Evolutionary conservation across 2,888 invertebrate genomes (phyloP).

Genomic region (Rhyacophila evoluta): DNA sequence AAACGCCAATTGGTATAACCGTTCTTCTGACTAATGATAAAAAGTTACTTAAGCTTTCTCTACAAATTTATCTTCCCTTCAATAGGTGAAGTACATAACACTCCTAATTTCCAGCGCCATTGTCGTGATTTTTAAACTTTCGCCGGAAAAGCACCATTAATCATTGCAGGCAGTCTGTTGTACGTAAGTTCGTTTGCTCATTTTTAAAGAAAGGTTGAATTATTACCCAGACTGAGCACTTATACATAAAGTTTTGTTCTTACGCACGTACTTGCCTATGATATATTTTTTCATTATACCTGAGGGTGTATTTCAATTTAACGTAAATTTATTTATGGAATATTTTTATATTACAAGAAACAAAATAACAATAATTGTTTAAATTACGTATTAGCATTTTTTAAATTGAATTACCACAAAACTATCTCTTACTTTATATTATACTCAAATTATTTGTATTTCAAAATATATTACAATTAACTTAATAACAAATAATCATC

Average conservation of each 20-base stretch:
- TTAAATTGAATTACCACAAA: too few relatives aligned
- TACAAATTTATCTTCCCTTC: constrained; percentile 39
- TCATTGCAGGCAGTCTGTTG: constrained; percentile 45
- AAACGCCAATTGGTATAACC: constrained; percentile 31
- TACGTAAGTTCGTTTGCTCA: constrained; percentile 30
- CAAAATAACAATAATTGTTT: too few relatives aligned
- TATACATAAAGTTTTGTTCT: constrained; percentile 27
- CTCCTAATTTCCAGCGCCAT: constrained; percentile 40
- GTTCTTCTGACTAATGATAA: constrained; percentile 39
- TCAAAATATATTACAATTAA: too few relatives aligned
- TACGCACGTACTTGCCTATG: neutral
- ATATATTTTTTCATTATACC: neutral
- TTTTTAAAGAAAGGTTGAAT: constrained; percentile 42
- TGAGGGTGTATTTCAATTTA: constrained; percentile 12
- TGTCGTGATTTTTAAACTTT: constrained; percentile 52
- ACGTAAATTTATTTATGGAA: neutral
- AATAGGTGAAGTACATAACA: constrained; percentile 29
- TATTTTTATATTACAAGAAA: too few relatives aligned
- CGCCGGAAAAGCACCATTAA: constrained; percentile 47
- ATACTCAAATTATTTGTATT: too few relatives aligned
- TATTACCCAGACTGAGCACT: constrained; percentile 31
- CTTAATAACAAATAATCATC: too few relatives aligned
- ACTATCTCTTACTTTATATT: too few relatives aligned
- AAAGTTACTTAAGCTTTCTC: constrained; percentile 41
- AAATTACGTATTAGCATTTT: too few relatives aligned